Conservation (phyloP, 92 coral and sea anemone species). For the Palythoa grandis region DNA sequence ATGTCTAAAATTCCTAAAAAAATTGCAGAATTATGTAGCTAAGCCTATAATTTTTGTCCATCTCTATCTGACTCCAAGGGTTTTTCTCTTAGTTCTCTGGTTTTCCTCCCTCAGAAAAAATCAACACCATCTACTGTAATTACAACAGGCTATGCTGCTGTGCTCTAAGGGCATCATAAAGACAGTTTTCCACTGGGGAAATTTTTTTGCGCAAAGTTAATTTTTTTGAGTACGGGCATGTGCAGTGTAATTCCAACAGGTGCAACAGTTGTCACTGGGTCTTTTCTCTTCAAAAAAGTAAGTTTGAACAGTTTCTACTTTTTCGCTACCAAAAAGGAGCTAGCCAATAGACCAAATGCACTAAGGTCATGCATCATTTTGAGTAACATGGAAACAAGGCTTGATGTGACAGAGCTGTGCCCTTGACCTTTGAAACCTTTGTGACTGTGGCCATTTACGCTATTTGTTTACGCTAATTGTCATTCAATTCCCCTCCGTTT, state of each 20-base stretch:
- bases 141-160: too few relatives aligned
- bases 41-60: too few relatives aligned
- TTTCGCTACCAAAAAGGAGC: neutral
- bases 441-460: conserved; percentile 6
- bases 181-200: neutral
- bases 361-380: too few relatives aligned
- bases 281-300: neutral
- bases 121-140: too few relatives aligned
- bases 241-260: neutral
- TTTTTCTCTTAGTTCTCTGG: too few relatives aligned
- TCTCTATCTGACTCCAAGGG: too few relatives aligned
- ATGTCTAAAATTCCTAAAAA: too few relatives aligned
- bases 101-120: too few relatives aligned
- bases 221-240: neutral
- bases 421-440: neutral
- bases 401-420: neutral
- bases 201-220: neutral
- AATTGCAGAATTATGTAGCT: too few relatives aligned
- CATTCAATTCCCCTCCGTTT: conserved; percentile 6
- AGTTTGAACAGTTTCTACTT: conserved; percentile 1
- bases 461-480: neutral
- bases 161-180: neutral
- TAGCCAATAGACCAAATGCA: neutral
- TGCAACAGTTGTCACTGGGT: neutral
- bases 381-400: neutral